Evolutionary conservation across 92 coral and sea anemone species (phyloP).

Genomic region (Metridium senile): DNA sequence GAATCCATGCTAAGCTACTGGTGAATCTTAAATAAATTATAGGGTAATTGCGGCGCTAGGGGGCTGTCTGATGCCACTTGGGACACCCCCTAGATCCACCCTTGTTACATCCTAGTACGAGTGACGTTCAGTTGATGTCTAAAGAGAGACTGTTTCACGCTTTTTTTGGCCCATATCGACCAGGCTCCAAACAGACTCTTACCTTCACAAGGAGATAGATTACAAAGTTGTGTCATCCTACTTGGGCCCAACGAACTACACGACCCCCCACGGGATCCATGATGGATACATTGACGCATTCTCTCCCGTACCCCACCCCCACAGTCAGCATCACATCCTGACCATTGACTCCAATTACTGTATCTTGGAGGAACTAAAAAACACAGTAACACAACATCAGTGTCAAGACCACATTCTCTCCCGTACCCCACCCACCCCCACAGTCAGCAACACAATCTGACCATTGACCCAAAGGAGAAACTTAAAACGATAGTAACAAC

Average conservation of each 20-base stretch:
- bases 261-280: slow-evolving; percentile 35
- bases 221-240: slow-evolving; percentile 64
- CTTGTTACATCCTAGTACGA: too few species aligned
- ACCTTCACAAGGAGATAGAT: slow-evolving; percentile 67
- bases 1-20: background rate
- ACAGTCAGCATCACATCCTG: slow-evolving; percentile 85
- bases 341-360: slow-evolving; percentile 73
- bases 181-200: too few species aligned
- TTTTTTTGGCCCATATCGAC: too few species aligned
- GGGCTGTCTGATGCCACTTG: too few species aligned
- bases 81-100: too few species aligned
- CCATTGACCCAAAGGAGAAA: too few species aligned
- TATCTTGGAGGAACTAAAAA: slow-evolving; percentile 60
- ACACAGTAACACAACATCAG: background rate
- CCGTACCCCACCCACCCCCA: too few species aligned
- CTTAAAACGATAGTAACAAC: background rate
- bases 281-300: slow-evolving; percentile 57
- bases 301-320: slow-evolving; percentile 86
- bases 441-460: too few species aligned
- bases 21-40: background rate
- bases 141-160: too few species aligned
- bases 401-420: too few species aligned
- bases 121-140: too few species aligned
- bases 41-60: too few species aligned
- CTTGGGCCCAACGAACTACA: slow-evolving; percentile 62